A percentile compares a stretch with the other conserved stretches of the same genome.
Evolutionary conservation across 2,888 invertebrate species (phyloP).

Genomic region (Atethmia centrago): DNA sequence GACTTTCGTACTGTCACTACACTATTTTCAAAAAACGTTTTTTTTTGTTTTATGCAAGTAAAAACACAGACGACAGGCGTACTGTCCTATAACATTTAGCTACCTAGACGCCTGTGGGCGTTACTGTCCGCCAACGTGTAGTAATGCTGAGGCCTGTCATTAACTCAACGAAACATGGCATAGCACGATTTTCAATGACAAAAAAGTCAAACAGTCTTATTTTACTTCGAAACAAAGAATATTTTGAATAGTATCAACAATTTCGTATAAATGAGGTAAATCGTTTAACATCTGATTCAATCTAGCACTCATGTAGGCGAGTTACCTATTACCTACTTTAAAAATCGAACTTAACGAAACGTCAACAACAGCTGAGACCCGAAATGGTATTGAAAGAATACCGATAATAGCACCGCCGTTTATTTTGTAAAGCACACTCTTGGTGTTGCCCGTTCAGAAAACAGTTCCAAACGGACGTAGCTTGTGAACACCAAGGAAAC

Average conservation of each 20-base stretch:
- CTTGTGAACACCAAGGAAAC: constrained; percentile 35
- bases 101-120: no score
- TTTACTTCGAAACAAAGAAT: not conserved
- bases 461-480: constrained; percentile 50
- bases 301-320: not conserved
- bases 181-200: not conserved
- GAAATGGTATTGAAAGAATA: constrained; percentile 18
- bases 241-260: not conserved
- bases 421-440: constrained; percentile 45
- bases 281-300: not conserved
- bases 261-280: not conserved
- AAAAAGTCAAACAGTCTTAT: not conserved
- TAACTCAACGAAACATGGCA: not conserved
- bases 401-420: constrained; percentile 24
- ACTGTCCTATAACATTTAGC: no score
- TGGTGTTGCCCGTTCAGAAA: constrained; percentile 35
- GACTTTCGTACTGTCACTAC: no score
- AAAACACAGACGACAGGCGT: no score
- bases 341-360: constrained; percentile 26
- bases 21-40: no score
- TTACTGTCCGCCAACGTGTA: no score
- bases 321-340: not conserved
- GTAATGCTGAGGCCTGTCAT: constrained; percentile 23
- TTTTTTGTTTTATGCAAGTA: no score
- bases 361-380: constrained; percentile 42